A percentile compares a stretch with the other conserved stretches of the same genome.
Evolutionary conservation across 2,797 vertebrate species (phyloP).

Genomic region (Momotus momota): DNA sequence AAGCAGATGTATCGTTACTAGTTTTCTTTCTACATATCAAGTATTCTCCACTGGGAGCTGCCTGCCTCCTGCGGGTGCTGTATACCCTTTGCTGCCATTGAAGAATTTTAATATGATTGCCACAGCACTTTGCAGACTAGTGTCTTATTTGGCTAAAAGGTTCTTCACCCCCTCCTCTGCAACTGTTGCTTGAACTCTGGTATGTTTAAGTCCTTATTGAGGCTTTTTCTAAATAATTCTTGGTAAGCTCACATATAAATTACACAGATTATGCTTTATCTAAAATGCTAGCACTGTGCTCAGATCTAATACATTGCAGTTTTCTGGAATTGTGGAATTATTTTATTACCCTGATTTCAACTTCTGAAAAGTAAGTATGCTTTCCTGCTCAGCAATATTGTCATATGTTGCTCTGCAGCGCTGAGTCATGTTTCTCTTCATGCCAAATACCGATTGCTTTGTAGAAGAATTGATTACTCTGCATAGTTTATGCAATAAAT

Average conservation of each 20-base stretch:
- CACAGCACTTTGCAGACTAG: background rate
- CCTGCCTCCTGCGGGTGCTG: background rate
- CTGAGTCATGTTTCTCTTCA: background rate
- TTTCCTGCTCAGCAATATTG: background rate
- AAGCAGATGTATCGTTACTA: background rate
- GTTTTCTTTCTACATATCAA: background rate
- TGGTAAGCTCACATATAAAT: conserved; percentile 21
- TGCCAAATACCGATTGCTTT: conserved; percentile 22
- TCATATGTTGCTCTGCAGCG: background rate
- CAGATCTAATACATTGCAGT: conserved; percentile 24
- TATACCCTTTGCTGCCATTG: background rate
- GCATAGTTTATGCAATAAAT: background rate
- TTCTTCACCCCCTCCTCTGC: background rate
- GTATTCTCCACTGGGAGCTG: background rate
- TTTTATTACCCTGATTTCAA: conserved; percentile 24
- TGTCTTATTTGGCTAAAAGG: background rate
- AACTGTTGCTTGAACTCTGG: background rate
- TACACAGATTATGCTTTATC: conserved; percentile 13
- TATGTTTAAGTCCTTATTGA: conserved; percentile 22
- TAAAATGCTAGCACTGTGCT: conserved; percentile 38
- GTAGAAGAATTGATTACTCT: conserved; percentile 36
- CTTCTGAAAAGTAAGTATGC: background rate
- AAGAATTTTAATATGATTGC: background rate
- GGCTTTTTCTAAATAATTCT: conserved; percentile 25
- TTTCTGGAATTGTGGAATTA: conserved; percentile 7